Conservation (phyloP, 2,888 invertebrate species). For the Drosophila sordidapex region DNA sequence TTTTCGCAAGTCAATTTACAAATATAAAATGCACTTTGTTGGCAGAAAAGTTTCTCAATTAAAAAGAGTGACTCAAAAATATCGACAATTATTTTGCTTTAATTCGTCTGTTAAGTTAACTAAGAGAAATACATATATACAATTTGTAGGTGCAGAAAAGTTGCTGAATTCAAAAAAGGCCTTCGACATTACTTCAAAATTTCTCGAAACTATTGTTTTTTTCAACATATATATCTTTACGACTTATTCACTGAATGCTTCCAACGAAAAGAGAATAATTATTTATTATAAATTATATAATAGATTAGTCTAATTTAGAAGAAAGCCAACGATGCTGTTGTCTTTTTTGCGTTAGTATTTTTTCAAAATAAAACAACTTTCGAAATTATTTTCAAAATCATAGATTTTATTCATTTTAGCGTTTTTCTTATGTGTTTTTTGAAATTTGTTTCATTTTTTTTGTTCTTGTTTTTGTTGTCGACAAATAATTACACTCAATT, state of each 20-base stretch:
- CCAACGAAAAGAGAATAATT: not conserved
- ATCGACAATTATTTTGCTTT: not conserved
- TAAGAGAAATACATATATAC: not conserved
- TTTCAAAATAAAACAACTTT: not conserved
- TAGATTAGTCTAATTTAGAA: not conserved
- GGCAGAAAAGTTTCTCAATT: not conserved
- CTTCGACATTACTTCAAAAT: not conserved
- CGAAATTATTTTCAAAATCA: slow-evolving; percentile 63
- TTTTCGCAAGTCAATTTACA: not conserved
- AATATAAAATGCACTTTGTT: not conserved
- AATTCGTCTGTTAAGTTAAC: not conserved
- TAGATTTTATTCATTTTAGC: slow-evolving; percentile 63
- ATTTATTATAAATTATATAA: not conserved
- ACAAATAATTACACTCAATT: slow-evolving; percentile 61
- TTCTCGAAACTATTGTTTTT: too few relatives aligned
- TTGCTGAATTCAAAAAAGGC: not conserved
- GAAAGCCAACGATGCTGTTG: not conserved
- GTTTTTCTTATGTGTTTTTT: slow-evolving; percentile 21
- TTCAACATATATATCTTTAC: not conserved
- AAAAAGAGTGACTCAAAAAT: not conserved
- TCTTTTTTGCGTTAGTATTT: not conserved
- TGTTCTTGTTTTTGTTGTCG: slow-evolving; percentile 25
- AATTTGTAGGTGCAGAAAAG: not conserved
- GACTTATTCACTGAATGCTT: not conserved
- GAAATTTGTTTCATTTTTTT: not conserved